Evolutionary conservation across 2,888 invertebrate species (phyloP), one percentile per base, ranked within the genome.

Genomic region (Phengaris arion): DNA sequence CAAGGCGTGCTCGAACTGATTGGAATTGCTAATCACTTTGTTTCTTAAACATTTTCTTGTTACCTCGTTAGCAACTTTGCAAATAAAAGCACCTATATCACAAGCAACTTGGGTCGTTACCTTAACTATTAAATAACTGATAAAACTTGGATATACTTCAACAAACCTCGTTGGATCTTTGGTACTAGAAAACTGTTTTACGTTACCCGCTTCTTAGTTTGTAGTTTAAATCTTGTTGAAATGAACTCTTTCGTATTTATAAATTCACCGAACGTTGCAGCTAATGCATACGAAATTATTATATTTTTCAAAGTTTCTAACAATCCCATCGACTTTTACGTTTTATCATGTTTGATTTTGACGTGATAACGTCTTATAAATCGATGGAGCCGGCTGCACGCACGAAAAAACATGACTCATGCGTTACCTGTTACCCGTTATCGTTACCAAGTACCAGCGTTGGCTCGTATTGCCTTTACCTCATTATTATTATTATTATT

Each of bases 111-210:
- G 52, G 48, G 70, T 72, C 54, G 72, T 72, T 54, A 52, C 51
- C 35, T 15, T 12, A 72, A 72, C 72, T 54, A 72, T 72, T 72
- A 72, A 72, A 72, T 72, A 72, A 52, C 72, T 52, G 52, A 72
- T 72, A 54, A 52, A 72, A 72, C 52, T 52, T 72, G 35, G 35
- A 52, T 72, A 13, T 13, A 72, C 22, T 64, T 64, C 15, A 64
- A 64, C 64, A 64, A 64, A 64, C 48, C 22, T 70, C 15, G n/a
- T 70, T 70, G 15, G 51, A 8, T 51, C 51, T 48, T 70, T 22
- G 15, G 64, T 45, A 64, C 64, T 45, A 64, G 64, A 45, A 35
- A 69, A 68, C 46, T 48, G 48, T 69, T 69, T 48, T 46, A 48
- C 69, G 12, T 45, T 69, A 48, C 68, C 68, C 69, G 69, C 15